Evolutionary conservation across 2,113 vertebrate genomes (phyloP).

Genomic region (Alaudala cheleensis): DNA sequence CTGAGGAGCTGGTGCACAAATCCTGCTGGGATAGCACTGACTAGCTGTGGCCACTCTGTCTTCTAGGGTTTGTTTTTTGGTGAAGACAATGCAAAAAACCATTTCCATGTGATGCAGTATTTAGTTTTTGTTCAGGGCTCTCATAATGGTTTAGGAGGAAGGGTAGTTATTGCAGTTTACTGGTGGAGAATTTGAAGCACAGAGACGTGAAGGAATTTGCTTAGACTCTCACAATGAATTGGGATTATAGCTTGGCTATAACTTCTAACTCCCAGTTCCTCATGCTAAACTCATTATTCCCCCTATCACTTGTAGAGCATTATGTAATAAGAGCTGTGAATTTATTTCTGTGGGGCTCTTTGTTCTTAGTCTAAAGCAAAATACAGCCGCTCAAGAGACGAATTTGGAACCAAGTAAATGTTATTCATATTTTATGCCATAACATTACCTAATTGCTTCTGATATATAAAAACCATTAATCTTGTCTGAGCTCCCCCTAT

Average conservation of each 20-base stretch:
- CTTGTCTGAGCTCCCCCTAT: neutral
- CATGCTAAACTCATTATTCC: neutral
- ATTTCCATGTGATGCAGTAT: neutral
- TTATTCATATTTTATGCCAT: constrained; percentile 24
- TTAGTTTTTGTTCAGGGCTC: neutral
- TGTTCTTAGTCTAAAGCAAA: neutral
- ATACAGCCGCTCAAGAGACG: neutral
- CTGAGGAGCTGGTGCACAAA: neutral
- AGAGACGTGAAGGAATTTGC: neutral
- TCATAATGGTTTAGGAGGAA: neutral
- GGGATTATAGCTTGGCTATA: neutral
- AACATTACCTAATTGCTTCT: constrained; percentile 2
- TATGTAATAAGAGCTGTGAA: neutral
- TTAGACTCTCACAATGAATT: neutral
- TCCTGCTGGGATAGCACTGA: neutral
- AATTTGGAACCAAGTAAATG: neutral
- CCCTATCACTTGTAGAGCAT: neutral
- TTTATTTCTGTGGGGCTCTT: neutral
- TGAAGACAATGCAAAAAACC: neutral
- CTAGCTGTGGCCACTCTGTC: neutral
- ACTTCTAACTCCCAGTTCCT: neutral
- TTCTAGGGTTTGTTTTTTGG: neutral
- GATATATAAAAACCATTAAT: neutral
- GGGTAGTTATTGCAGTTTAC: neutral
- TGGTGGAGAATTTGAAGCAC: neutral